A percentile compares a stretch with the other conserved stretches of the same genome.
phyloP scores from a whole-genome alignment of 1,140 invertebrate species.

The Drosophila sproati region DNA sequence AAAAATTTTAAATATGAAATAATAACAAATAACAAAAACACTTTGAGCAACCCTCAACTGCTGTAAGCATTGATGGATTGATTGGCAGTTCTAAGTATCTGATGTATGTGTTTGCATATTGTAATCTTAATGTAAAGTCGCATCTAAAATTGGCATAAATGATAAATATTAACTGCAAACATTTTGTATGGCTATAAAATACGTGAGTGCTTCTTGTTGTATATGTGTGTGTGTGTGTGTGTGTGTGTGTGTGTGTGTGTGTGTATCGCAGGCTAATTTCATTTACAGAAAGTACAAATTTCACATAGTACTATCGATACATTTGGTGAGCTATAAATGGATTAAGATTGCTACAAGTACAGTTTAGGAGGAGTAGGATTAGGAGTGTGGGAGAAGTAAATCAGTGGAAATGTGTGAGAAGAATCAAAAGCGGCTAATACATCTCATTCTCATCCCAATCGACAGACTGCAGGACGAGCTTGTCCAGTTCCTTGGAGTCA shows the following conservation, averaged over 20 bases:
- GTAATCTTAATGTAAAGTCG: constrained; percentile 51
- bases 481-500: constrained; percentile 82
- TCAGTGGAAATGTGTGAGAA: background rate
- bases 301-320: constrained; percentile 18
- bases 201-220: constrained; percentile 6
- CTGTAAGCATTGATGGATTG: background rate
- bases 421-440: constrained; percentile 58
- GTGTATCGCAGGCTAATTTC: constrained; percentile 52
- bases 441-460: constrained; percentile 84
- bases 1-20: too few relatives aligned
- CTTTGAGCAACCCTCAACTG: constrained; percentile 7
- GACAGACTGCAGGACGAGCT: constrained; percentile 81
- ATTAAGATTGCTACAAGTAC: constrained; percentile 37
- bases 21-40: background rate
- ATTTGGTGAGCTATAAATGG: constrained; percentile 22
- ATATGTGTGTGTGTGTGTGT: constrained; percentile 1
- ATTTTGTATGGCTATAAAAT: constrained; percentile 46
- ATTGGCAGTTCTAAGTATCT: constrained; percentile 16
- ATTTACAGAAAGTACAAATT: constrained; percentile 52
- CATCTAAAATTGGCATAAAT: constrained; percentile 57
- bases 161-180: constrained; percentile 31
- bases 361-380: constrained; percentile 6
- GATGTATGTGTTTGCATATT: constrained; percentile 8
- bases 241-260: constrained; percentile 6
- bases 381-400: background rate